Base-by-base conservation (phyloP, 1,140 invertebrate genomes). In the Drosophila asahinai region DNA sequence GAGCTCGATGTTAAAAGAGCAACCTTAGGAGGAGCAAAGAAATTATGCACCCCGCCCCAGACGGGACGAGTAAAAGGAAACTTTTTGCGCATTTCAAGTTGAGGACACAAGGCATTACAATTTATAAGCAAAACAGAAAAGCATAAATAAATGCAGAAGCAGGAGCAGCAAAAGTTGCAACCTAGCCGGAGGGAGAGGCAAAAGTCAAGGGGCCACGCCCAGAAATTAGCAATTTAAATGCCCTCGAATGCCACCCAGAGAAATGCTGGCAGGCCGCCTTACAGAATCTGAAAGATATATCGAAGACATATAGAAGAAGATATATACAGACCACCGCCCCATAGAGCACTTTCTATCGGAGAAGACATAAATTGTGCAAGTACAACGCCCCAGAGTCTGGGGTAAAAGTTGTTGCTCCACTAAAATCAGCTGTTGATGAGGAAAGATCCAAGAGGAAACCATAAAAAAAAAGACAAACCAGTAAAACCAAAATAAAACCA, bases 211-310 rank as follows among this genome's bases (percentile, higher is more conserved):
- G 66, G 72, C 45, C 61, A 76, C 74, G 62, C 74, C 74, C 74
- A 58, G 47, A 57, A 78, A 78, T 78, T 78, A 78, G 75, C 75
- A 78, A 78, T 78, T 78, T 77, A 78, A 78, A 78, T 70, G 59
- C 51, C 72, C 72, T 43, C 36, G 27, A 57, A 68, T 55, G 43
- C 57, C 43, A 62, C 49, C 63, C 63, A 67, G 51, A 5, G 25
- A 47, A 68, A 72, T 73, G 68, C 22, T 51, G 54, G 3, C 14
- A 30, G 17, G 17, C 36, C 36, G 27, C 33, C 9, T 55, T 38
- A 47, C 38, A 45, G 54, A 55, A 77, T 60, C 11, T 60, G 19
- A 12, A 61, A 52, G 62, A 54, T 40, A 40, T 49, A 64, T 51
- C 19, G 25, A 47, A 11, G 17, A 22, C 15, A 43, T 25, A 57